Evolutionary conservation across 1,140 invertebrate species (phyloP).

Genomic region (Stegodyphus mimosarum): DNA sequence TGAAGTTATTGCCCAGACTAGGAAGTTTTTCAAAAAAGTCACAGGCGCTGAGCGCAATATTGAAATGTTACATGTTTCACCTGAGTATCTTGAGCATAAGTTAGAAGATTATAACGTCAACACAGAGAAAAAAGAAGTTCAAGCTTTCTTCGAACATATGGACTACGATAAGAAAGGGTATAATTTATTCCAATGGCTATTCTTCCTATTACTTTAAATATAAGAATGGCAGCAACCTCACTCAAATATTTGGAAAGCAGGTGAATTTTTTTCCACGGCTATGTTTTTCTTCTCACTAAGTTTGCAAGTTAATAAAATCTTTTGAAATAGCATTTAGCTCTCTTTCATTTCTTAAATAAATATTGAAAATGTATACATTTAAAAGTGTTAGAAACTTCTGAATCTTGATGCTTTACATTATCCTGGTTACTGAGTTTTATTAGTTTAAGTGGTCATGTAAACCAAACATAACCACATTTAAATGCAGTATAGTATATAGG

Average conservation of each 20-base stretch:
- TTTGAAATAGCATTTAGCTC: neutral
- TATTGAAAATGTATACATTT: too few species aligned
- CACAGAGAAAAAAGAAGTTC: constrained; percentile 78
- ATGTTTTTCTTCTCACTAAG: too few species aligned
- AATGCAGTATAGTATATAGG: too few species aligned
- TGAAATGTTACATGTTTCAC: constrained; percentile 67
- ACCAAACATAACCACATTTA: too few species aligned
- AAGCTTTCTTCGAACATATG: constrained; percentile 91
- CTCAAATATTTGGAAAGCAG: too few species aligned
- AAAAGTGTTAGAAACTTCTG: too few species aligned
- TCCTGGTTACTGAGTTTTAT: too few species aligned
- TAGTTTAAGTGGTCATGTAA: too few species aligned
- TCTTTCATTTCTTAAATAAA: constrained; percentile 36
- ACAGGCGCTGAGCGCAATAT: constrained; percentile 72
- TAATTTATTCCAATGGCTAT: constrained; percentile 63
- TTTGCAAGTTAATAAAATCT: too few species aligned
- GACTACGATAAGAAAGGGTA: constrained; percentile 91
- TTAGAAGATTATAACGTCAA: constrained; percentile 81
- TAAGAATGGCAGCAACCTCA: neutral
- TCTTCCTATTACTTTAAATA: neutral
- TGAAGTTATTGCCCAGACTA: constrained; percentile 94
- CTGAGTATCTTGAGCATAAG: constrained; percentile 87
- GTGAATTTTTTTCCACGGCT: too few species aligned
- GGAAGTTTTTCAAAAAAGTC: constrained; percentile 90
- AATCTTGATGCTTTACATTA: too few species aligned